Evolutionary conservation across 2,797 vertebrate genomes (phyloP).

Genomic region (Xyrichtys novacula): DNA sequence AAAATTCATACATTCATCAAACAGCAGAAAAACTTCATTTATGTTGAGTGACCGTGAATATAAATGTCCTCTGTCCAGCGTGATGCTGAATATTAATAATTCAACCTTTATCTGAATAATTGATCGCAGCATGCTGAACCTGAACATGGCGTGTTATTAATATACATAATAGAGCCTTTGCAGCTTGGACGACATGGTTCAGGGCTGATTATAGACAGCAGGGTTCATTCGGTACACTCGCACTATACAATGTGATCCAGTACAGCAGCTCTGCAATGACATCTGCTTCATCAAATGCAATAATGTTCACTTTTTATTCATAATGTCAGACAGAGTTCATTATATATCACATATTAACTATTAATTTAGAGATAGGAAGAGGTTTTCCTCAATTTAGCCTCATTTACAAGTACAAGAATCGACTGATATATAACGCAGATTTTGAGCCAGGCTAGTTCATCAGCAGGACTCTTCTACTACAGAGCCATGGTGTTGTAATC

Average conservation of each 20-base stretch:
- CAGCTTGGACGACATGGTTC: neutral
- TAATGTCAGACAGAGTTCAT: no score
- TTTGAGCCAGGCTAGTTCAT: no score
- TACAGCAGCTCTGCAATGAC: neutral
- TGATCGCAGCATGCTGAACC: constrained; percentile 25
- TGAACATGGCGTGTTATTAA: constrained; percentile 21
- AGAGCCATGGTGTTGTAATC: no score
- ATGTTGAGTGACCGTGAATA: neutral
- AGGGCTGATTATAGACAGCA: neutral
- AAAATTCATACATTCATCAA: constrained; percentile 8
- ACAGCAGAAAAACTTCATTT: neutral
- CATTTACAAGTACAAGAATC: no score
- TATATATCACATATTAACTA: no score
- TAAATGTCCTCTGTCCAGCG: neutral
- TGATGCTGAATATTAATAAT: constrained; percentile 48
- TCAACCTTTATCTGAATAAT: constrained; percentile 61
- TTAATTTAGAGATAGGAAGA: no score
- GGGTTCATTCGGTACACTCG: neutral
- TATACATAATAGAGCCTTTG: constrained; percentile 13
- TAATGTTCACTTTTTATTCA: neutral
- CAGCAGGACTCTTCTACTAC: no score
- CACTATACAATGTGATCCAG: neutral
- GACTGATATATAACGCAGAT: no score
- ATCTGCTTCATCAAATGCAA: neutral
- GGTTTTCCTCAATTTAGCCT: no score